A percentile compares a stretch with the other conserved stretches of the same genome.
Conservation (phyloP, 2,888 invertebrate species). For the Hypena proboscidalis region DNA sequence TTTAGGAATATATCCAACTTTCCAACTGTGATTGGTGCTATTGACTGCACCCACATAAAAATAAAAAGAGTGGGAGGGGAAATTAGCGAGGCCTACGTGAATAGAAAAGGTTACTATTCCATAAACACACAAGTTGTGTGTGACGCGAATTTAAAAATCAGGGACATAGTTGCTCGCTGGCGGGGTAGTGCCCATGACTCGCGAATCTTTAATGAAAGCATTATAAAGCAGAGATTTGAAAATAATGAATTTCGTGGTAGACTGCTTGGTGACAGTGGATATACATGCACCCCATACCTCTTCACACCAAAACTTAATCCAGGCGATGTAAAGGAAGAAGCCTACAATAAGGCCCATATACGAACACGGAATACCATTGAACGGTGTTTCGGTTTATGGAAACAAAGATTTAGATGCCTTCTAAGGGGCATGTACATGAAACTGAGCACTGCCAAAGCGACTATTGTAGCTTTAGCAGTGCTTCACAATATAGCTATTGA, state of each 20-base stretch:
- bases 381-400: constrained; percentile 11
- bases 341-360: constrained; percentile 10
- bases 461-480: constrained; percentile 13
- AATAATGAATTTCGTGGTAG: constrained; percentile 2
- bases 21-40: background rate
- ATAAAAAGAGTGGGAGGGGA: no score
- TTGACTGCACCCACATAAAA: background rate
- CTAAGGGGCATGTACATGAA: background rate
- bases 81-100: constrained; percentile 2
- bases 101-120: background rate
- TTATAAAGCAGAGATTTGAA: constrained; percentile 23
- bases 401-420: constrained; percentile 7
- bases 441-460: background rate
- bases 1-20: background rate
- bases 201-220: constrained; percentile 25
- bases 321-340: constrained; percentile 4
- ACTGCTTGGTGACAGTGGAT: constrained; percentile 9
- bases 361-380: constrained; percentile 5
- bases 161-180: constrained; percentile 33
- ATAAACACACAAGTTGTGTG: constrained; percentile 3
- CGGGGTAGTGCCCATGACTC: constrained; percentile 35
- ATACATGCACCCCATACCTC: constrained; percentile 10
- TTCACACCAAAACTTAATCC: constrained; percentile 13
- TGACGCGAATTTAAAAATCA: constrained; percentile 30
- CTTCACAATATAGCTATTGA: constrained; percentile 15